Percentiles rank a stretch among this genome's conserved stretches.
Conservation (phyloP, 2,113 vertebrate genomes). For the Pungitius pungitius region DNA sequence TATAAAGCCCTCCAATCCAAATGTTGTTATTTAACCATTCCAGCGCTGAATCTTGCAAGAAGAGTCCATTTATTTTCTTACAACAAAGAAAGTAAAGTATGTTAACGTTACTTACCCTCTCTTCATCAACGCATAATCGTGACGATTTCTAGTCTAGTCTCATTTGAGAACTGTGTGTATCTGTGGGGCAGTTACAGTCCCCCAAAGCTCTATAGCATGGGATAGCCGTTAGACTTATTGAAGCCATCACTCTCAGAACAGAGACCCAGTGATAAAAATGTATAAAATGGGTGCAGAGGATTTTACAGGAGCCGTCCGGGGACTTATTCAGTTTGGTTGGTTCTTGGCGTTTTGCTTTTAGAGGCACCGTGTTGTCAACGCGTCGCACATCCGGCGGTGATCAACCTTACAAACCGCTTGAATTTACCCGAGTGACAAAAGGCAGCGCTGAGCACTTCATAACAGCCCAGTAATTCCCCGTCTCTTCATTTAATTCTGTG, state of each 20-base stretch:
- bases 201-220: constrained; percentile 82
- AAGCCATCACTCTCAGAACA: constrained; percentile 82
- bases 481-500: constrained; percentile 34
- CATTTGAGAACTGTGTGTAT: constrained; percentile 75
- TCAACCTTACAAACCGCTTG: constrained; percentile 75
- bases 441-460: constrained; percentile 48
- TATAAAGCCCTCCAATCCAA: constrained; percentile 80
- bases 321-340: constrained; percentile 35
- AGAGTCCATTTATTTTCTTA: constrained; percentile 68
- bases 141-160: constrained; percentile 12
- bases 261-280: constrained; percentile 74
- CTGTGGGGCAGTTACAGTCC: constrained; percentile 78
- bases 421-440: constrained; percentile 68
- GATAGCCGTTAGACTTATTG: constrained; percentile 87
- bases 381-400: constrained; percentile 83
- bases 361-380: constrained; percentile 84
- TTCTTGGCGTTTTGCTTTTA: constrained; percentile 62
- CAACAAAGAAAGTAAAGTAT: constrained; percentile 41
- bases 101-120: constrained; percentile 10
- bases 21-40: constrained; percentile 83
- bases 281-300: constrained; percentile 84
- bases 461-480: constrained; percentile 54
- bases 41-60: constrained; percentile 57
- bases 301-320: constrained; percentile 85
- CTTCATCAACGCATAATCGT: constrained; percentile 11